Base-by-base conservation (phyloP, 2,113 vertebrate species). In the Bubo blakistoni region DNA sequence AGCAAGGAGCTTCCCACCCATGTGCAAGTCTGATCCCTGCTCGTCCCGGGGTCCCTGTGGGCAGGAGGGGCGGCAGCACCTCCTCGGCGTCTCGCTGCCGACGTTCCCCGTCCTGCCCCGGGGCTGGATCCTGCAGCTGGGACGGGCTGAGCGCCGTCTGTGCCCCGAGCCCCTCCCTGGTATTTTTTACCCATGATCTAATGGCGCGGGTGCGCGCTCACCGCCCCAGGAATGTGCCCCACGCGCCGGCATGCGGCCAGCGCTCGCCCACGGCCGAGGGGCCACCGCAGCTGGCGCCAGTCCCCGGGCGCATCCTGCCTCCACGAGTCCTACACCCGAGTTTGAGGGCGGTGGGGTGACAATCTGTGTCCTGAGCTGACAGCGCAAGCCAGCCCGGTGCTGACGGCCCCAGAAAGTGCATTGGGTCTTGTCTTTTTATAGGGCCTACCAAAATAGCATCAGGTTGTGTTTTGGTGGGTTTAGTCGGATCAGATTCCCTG, bases 251-350 rank as follows among this genome's bases (percentile, higher is more conserved):
- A 0, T 1, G 49, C 14, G 3, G 66, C 91, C 67, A 5, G 6
- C 0, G 34, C 81, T 78, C 20, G 18, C 80, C 81, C 77, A 7
- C 11, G 12, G 34, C 36, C 3, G 0, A 1, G 34, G 16, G 36
- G 63, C 4, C 27, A 42, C 87, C 6, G 2, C 4, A 0, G 24
- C 25, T 5, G 2, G 61, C 38, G 2, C 54, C 11, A 3, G 1
- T 11, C 11, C 55, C 16, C 0, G 25, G n/a, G 30, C 2, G 0
- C 21, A 0, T 69, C 25, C 79, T 44, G 3, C 30, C 54, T 9
- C 44, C 3, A 0, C 4, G 4, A 3, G 44, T 1, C 32, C 55
- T 7, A 4, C 62, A 14, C 5, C 27, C 22, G 1, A 0, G 46
- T 27, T 6, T 5, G 36, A 4, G 16, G n/a, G 44, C 36, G 18